These are phyloP conservation scores for Leguminivora glycinivorella DNA, from an alignment of 1,140 invertebrate genomes.

Conservation along the genomic window DNA sequence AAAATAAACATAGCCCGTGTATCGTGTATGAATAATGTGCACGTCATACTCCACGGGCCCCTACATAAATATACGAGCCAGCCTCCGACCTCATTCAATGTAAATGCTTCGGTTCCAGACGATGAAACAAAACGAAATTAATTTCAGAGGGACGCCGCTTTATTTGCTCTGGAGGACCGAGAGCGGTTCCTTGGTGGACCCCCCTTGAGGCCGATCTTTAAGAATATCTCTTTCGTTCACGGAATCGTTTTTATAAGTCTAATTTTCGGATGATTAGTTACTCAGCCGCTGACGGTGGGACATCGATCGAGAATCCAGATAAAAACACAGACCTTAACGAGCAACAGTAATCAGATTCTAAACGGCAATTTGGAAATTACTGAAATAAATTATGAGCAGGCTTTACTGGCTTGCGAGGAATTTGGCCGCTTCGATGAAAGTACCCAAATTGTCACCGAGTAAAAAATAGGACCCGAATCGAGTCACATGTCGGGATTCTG, in stretches of 20 bases:
- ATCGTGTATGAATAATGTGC: slow-evolving; percentile 74
- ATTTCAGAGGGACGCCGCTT: slow-evolving; percentile 70
- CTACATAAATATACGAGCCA: slow-evolving; percentile 73
- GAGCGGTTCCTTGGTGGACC: slow-evolving; percentile 53
- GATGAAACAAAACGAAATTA: slow-evolving; percentile 78
- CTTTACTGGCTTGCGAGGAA: slow-evolving; percentile 30
- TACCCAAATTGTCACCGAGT: slow-evolving; percentile 38
- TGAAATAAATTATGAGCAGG: slow-evolving; percentile 35
- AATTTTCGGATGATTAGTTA: slow-evolving; percentile 65
- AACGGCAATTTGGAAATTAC: slow-evolving; percentile 33
- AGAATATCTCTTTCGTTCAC: slow-evolving; percentile 54
- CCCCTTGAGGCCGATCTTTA: slow-evolving; percentile 62
- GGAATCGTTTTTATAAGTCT: slow-evolving; percentile 52
- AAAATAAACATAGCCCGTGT: slow-evolving; percentile 65
- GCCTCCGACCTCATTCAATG: slow-evolving; percentile 75
- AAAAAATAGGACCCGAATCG: slow-evolving; percentile 16
- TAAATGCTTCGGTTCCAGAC: slow-evolving; percentile 74
- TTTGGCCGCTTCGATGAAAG: slow-evolving; percentile 37
- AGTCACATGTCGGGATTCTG: slow-evolving; percentile 31
- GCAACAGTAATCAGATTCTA: slow-evolving; percentile 44
- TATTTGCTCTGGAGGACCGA: slow-evolving; percentile 59
- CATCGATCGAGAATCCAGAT: slow-evolving; percentile 49
- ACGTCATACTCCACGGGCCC: slow-evolving; percentile 68
- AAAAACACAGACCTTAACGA: slow-evolving; percentile 39
- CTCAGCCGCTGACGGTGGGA: slow-evolving; percentile 44